Base-by-base conservation (phyloP, 2,888 invertebrate species). In the Crocallis elinguaria region DNA sequence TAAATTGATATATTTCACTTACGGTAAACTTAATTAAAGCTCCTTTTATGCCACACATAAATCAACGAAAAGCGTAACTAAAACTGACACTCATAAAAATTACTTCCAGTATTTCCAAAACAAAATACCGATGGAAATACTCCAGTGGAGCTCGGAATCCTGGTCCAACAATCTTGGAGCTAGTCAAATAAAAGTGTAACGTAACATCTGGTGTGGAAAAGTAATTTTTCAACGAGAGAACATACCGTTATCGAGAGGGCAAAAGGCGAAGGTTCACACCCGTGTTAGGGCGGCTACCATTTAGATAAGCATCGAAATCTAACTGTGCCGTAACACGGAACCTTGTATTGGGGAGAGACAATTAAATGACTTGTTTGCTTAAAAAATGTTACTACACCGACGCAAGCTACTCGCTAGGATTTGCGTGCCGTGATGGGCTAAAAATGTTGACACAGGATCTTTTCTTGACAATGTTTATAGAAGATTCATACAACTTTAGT, bases 291-390 rank as follows among this genome's bases (percentile, higher is more conserved):
- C 73, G 71, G 69, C 73, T 64, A 69, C 76, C 81, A 79, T 85
- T 86, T 79, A 88, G 90, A 90, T 90, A 84, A 77, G 69, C 74
- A 90, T 89, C 89, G 66, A 66, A 76, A 77, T 82, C 80, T 80
- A 88, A 89, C 82, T 79, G 81, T 75, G 66, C 71, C 69, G 67
- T 72, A 76, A 82, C 89, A 89, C 87, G 91, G 83, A 86, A 70
- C 74, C 75, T 75, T 85, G 80, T 80, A 82, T 79, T 77, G 72
- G 66, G 54, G 68, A 57, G 60, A 74, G 72, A 81, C 74, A 79
- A 79, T 78, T 78, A 78, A 78, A 75, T 71, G 69, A 77, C 75
- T 75, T 60, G 52, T 54, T 57, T 57, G 41, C 44, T 29, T 49
- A 21, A 49, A 42, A 49, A 36, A 32, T 9, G 27, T 8, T 14